A percentile compares a stretch with the other conserved stretches of the same genome.
Conservation (phyloP, 2,797 vertebrate species). For the Yasuhikotakia modesta region DNA sequence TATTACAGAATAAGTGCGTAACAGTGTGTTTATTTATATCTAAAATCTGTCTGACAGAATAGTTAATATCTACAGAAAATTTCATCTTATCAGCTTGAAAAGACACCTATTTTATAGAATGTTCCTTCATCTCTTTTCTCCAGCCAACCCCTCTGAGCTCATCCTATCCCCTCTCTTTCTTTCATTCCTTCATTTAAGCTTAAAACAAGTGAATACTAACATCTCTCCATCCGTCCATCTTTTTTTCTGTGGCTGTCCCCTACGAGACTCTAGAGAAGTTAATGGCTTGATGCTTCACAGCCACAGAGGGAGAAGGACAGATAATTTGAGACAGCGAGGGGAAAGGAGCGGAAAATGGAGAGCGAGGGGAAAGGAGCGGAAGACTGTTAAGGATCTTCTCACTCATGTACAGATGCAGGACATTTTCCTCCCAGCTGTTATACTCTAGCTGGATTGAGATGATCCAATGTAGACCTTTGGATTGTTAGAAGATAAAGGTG, state of each 20-base stretch:
- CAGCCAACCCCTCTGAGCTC: neutral
- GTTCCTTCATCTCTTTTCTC: conserved; percentile 15
- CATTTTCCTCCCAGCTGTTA: conserved; percentile 24
- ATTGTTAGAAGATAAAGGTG: conserved; percentile 14
- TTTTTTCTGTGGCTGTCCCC: conserved; percentile 21
- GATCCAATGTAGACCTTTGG: conserved; percentile 35
- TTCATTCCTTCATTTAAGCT: conserved; percentile 31
- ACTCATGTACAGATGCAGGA: conserved; percentile 18
- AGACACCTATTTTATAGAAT: neutral
- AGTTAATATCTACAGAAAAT: too few relatives aligned
- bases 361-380: neutral
- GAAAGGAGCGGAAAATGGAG: neutral
- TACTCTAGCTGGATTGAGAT: conserved; percentile 38
- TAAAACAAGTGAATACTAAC: conserved; percentile 36
- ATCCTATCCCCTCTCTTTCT: conserved; percentile 36
- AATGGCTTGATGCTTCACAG: conserved; percentile 69
- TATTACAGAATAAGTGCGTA: too few relatives aligned
- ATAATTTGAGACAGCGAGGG: neutral
- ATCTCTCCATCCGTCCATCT: conserved; percentile 17
- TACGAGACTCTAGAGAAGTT: conserved; percentile 62
- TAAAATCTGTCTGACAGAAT: neutral
- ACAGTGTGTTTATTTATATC: too few relatives aligned
- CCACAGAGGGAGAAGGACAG: conserved; percentile 53
- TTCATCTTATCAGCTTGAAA: neutral
- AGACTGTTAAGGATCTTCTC: conserved; percentile 1